Evolutionary conservation across 2,888 invertebrate genomes (phyloP).

Genomic region (Megaustenia siamemsis): DNA sequence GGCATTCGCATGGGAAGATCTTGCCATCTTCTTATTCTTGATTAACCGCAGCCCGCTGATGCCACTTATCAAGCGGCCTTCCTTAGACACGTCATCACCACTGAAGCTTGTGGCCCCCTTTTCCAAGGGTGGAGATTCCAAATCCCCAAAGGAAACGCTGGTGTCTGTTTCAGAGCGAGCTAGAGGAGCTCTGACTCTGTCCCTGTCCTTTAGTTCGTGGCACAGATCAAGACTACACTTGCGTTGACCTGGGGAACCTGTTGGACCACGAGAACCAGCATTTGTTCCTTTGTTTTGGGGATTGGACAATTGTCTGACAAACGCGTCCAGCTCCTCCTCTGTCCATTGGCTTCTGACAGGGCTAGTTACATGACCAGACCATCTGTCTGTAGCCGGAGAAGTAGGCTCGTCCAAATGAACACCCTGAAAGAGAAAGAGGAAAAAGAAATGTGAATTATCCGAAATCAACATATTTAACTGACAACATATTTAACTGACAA

Average conservation of each 20-base stretch:
- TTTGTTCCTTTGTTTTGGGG: slow-evolving; percentile 60
- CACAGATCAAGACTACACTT: slow-evolving; percentile 49
- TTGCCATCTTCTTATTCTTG: slow-evolving; percentile 49
- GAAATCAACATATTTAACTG: no score
- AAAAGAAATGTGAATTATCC: not conserved
- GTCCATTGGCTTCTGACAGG: slow-evolving; percentile 50
- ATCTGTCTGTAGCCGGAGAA: slow-evolving; percentile 57
- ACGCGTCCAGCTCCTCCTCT: slow-evolving; percentile 60
- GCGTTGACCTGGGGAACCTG: slow-evolving; percentile 26
- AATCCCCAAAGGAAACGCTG: slow-evolving; percentile 34
- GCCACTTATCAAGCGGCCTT: slow-evolving; percentile 34
- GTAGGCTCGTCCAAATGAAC: slow-evolving; percentile 65
- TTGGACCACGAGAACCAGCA: not conserved
- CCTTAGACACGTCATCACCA: slow-evolving; percentile 28
- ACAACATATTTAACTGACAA: no score
- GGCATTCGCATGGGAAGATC: slow-evolving; percentile 48
- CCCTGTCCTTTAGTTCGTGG: slow-evolving; percentile 34
- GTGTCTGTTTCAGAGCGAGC: slow-evolving; percentile 50
- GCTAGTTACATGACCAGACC: slow-evolving; percentile 45
- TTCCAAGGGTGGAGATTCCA: slow-evolving; percentile 19
- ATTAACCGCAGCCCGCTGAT: slow-evolving; percentile 45
- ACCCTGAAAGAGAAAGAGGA: slow-evolving; percentile 57
- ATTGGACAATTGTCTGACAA: slow-evolving; percentile 61
- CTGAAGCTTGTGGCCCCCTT: not conserved
- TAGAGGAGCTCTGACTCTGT: slow-evolving; percentile 42